A percentile compares a stretch with the other conserved stretches of the same genome.
Conservation (phyloP, 2,888 invertebrate species). For the Trypoxylon attenuatum region DNA sequence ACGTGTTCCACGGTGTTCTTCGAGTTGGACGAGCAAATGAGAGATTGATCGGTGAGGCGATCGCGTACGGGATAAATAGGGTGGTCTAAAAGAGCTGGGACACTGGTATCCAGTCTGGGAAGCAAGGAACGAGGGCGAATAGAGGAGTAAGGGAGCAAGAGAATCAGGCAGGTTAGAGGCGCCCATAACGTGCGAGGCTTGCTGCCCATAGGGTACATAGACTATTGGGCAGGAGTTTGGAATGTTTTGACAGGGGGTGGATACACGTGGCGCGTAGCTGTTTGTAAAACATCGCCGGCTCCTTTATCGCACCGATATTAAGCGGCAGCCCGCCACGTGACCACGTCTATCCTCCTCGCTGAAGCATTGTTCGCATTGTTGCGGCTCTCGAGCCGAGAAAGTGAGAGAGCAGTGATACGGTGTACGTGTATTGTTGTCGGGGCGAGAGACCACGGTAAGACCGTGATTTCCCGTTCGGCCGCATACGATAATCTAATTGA, state of each 20-base stretch:
- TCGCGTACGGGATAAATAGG: neutral
- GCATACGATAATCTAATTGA: slow-evolving; percentile 64
- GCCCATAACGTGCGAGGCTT: slow-evolving; percentile 18
- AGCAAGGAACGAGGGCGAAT: neutral
- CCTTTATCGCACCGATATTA: slow-evolving; percentile 72
- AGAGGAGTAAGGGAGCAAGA: neutral
- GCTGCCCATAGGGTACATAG: too few species aligned
- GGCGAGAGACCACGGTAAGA: slow-evolving; percentile 31
- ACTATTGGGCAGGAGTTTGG: slow-evolving; percentile 40
- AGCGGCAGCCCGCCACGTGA: slow-evolving; percentile 61
- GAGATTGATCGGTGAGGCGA: neutral
- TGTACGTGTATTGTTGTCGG: slow-evolving; percentile 38
- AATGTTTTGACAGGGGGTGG: slow-evolving; percentile 73
- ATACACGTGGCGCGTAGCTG: slow-evolving; percentile 70
- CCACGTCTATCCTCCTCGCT: slow-evolving; percentile 11
- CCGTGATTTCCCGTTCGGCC: slow-evolving; percentile 55
- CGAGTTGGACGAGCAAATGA: too few species aligned
- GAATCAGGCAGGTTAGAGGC: slow-evolving; percentile 21
- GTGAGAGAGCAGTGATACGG: slow-evolving; percentile 49
- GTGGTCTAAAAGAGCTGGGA: neutral
- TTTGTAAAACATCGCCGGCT: slow-evolving; percentile 73
- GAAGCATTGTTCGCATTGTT: slow-evolving; percentile 69
- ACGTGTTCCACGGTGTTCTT: too few species aligned
- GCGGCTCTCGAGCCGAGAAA: slow-evolving; percentile 65
- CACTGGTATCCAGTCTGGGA: neutral